Conservation (phyloP, 35 echinoderm and acorn worm species). For the Strongylocentrotus purpuratus region DNA sequence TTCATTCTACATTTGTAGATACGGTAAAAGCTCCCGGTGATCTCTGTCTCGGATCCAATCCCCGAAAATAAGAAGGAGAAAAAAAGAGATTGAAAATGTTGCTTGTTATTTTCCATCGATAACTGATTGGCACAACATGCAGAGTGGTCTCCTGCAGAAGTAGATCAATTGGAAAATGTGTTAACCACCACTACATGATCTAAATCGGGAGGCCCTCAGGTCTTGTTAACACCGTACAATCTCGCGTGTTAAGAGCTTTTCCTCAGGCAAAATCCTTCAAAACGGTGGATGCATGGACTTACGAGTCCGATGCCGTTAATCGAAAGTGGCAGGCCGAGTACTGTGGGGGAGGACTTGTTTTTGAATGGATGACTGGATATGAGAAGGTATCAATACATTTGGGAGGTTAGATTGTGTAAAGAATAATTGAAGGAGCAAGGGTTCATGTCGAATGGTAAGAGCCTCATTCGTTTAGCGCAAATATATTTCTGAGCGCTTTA, state of each 20-base stretch:
- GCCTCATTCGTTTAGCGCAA: too few species aligned
- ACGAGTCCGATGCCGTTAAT: not conserved
- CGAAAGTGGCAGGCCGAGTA: not conserved
- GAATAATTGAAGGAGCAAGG: not conserved
- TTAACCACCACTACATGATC: not conserved
- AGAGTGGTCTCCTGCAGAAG: not conserved
- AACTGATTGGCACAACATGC: not conserved
- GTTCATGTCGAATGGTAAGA: not conserved
- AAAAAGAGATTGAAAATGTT: not conserved
- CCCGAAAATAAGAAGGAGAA: not conserved
- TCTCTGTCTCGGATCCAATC: not conserved
- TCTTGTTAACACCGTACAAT: not conserved
- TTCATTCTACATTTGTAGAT: too few species aligned
- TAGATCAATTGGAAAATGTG: conserved; percentile 13
- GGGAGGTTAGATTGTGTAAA: too few species aligned
- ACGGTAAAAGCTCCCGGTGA: not conserved
- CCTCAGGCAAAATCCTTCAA: not conserved
- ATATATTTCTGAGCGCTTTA: too few species aligned
- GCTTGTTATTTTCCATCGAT: not conserved
- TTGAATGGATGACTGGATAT: not conserved
- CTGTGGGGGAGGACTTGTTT: not conserved
- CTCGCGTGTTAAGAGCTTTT: not conserved
- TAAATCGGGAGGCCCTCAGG: not conserved
- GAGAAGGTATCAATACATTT: too few species aligned
- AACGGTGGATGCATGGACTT: not conserved